These are phyloP conservation scores for Coregonus sp. DNA, from an alignment of 2,797 vertebrate genomes.

Conservation along the genomic window DNA sequence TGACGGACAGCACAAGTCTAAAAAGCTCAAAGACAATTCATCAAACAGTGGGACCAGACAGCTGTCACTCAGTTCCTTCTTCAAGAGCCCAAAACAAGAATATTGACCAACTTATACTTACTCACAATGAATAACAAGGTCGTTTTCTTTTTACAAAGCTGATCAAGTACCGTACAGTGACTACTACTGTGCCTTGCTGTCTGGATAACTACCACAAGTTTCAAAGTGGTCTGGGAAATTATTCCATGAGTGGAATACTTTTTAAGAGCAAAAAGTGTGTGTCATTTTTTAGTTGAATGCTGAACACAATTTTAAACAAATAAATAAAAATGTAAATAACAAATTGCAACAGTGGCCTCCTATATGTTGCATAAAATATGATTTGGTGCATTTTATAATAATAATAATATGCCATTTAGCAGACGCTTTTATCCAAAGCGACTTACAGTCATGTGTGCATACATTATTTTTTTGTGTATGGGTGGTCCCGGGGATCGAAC, in stretches of 20 bases:
- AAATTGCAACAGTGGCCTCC: too few relatives aligned
- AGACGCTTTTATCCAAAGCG: too few relatives aligned
- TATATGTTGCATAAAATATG: not conserved
- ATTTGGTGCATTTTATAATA: not conserved
- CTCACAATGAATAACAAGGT: not conserved
- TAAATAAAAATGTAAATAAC: too few relatives aligned
- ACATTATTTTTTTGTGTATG: too few relatives aligned
- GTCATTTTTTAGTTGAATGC: not conserved
- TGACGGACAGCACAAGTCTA: slow-evolving; percentile 35
- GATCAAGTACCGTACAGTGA: not conserved
- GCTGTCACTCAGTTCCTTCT: slow-evolving; percentile 66
- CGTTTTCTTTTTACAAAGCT: not conserved
- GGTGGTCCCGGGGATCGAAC: too few relatives aligned
- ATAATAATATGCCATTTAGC: too few relatives aligned
- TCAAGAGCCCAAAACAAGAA: slow-evolving; percentile 63
- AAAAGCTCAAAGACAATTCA: slow-evolving; percentile 38
- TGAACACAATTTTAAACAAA: too few relatives aligned
- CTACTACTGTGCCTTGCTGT: too few relatives aligned
- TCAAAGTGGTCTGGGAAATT: not conserved
- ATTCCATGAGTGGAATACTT: not conserved
- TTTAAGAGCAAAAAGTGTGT: not conserved
- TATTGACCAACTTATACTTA: slow-evolving; percentile 14
- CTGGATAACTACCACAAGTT: not conserved
- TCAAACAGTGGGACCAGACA: slow-evolving; percentile 49
- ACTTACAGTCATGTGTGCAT: too few relatives aligned